Conservation (phyloP, 2,888 invertebrate species). For the Poecilus cupreus region DNA sequence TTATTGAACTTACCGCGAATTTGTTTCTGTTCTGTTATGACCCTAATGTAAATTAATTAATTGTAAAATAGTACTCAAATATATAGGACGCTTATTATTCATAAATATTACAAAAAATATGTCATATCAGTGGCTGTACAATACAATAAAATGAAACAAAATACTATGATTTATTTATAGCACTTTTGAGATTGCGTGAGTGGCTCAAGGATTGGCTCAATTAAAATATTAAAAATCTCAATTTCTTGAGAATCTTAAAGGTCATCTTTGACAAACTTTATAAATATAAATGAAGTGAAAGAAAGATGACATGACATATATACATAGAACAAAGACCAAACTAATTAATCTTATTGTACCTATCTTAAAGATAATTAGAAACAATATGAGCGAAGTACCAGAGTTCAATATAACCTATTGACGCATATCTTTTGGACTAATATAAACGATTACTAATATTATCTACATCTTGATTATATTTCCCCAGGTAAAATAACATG, state of each 20-base stretch:
- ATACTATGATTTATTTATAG: not conserved
- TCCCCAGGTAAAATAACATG: no score
- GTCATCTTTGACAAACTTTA: not conserved
- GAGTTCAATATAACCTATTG: not conserved
- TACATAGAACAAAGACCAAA: no score
- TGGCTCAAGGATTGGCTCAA: not conserved
- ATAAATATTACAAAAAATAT: no score
- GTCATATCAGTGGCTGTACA: no score
- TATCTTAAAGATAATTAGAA: not conserved
- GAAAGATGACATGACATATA: not conserved
- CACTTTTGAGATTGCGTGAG: not conserved
- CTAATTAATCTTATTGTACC: not conserved
- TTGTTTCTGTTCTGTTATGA: no score
- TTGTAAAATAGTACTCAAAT: no score
- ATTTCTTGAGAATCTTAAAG: not conserved
- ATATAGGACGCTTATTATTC: no score
- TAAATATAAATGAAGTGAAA: not conserved
- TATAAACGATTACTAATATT: no score
- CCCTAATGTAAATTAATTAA: no score
- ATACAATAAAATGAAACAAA: no score
- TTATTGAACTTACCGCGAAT: no score
- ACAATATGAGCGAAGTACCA: not conserved
- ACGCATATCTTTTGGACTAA: not conserved
- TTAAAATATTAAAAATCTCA: not conserved
- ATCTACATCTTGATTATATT: no score